phyloP scores from a whole-genome alignment of 1,140 invertebrate species.

The Hylyphantes graminicola region DNA sequence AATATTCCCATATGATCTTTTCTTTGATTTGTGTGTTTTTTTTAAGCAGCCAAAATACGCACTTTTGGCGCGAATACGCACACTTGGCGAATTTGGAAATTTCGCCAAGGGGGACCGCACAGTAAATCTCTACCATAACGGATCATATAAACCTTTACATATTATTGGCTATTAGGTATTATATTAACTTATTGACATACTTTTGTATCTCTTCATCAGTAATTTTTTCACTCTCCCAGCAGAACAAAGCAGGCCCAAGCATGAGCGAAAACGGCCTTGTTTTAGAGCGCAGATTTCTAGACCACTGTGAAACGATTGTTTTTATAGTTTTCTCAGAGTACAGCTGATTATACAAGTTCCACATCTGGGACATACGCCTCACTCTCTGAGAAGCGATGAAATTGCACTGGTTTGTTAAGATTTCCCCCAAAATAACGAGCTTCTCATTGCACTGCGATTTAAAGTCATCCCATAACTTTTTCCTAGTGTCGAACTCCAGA shows the following conservation, averaged over 20 bases:
- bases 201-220: constrained; percentile 65
- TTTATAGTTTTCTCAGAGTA: constrained; percentile 64
- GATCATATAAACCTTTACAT: no score
- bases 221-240: constrained; percentile 66
- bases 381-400: constrained; percentile 64
- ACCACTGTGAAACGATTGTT: constrained; percentile 61
- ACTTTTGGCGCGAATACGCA: no score
- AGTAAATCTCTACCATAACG: no score
- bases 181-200: no score
- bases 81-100: no score
- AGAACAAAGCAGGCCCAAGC: constrained; percentile 64
- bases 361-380: constrained; percentile 64
- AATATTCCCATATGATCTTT: no score
- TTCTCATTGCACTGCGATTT: constrained; percentile 56
- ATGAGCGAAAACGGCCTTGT: constrained; percentile 60
- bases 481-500: constrained; percentile 31
- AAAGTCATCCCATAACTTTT: constrained; percentile 40
- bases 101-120: no score
- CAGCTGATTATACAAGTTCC: constrained; percentile 64
- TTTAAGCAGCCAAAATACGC: no score
- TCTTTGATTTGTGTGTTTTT: no score
- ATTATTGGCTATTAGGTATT: no score
- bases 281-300: constrained; percentile 56
- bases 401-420: constrained; percentile 65
- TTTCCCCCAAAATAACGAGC: constrained; percentile 60